Base-by-base conservation (phyloP, 2,888 invertebrate genomes). In the Thyatira batis region DNA sequence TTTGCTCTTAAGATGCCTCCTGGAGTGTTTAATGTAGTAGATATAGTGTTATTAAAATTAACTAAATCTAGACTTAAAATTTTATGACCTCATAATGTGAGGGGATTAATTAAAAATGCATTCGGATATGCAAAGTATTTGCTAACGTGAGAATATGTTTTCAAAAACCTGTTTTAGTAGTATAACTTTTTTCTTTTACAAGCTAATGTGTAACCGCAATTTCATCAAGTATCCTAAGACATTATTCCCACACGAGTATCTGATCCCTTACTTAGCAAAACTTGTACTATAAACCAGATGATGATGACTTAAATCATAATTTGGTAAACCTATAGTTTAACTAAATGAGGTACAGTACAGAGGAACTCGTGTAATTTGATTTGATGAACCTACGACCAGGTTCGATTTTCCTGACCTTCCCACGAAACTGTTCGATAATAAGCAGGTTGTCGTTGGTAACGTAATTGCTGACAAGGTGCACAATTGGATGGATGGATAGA, bases 391-490 rank as follows among this genome's bases (percentile, higher is more conserved):
- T 27, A 48, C 33, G 45, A 23, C 33, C 20, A 23, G 21, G 28
- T 45, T 46, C 45, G 25, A 45, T 33, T 52, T 28, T 33, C 46
- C 33, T 45, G 52, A 52, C 39, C 52, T 33, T 52, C 52, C 52
- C 52, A 39, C 30, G 23, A 20, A 30, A 17, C 10, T 20, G 45
- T 39, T 17, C 11, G 17, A 28, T 51, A 52, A 52, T 52, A 46
- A 52, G 30, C 33, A 50, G n/a, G 30, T 20, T 46, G 17, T 25
- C 9, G 25, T 25, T 46, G 10, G 39, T 39, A 13, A 28, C 48
- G 48, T 48, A 48, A 48, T 48, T 48, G 28, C 28, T 20, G 20
- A 48, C 48, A 27, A 27, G 27, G 27, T 2, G 27, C 21, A 46
- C 25, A 17, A 20, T 27, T 20, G 20, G 44, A 20, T 27, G 20